These are phyloP conservation scores for Naja naja DNA, from an alignment of 2,113 vertebrate species.

Conservation along the genomic window DNA sequence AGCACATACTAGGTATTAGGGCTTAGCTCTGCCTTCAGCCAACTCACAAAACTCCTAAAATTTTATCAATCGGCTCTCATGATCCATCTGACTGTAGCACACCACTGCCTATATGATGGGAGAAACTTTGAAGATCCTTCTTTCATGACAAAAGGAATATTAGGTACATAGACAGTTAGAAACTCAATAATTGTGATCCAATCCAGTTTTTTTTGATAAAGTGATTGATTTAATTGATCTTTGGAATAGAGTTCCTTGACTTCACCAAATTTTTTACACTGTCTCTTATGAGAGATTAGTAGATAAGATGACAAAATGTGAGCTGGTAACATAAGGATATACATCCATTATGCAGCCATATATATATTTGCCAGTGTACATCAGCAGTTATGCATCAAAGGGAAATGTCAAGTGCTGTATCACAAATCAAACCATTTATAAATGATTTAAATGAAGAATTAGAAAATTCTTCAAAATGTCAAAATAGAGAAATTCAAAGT, in stretches of 20 bases:
- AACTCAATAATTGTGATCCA: background rate
- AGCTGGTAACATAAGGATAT: background rate
- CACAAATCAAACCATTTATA: background rate
- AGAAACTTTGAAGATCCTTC: background rate
- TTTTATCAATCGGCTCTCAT: background rate
- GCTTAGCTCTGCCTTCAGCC: background rate
- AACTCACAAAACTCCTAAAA: background rate
- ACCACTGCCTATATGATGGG: background rate
- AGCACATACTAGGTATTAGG: background rate
- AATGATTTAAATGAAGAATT: background rate
- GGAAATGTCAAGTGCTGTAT: background rate
- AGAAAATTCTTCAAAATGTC: background rate
- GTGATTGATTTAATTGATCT: background rate
- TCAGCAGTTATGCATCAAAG: background rate
- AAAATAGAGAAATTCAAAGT: too few relatives aligned
- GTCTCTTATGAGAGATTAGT: background rate
- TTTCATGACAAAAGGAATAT: background rate
- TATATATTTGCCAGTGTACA: background rate
- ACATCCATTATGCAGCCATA: background rate
- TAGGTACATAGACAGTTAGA: background rate
- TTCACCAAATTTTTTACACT: background rate
- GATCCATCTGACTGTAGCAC: background rate
- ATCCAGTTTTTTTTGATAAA: background rate
- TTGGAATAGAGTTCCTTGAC: background rate
- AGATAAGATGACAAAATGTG: background rate